phyloP scores from a whole-genome alignment of 2,113 vertebrate species.

The Syngnathus scovelli region DNA sequence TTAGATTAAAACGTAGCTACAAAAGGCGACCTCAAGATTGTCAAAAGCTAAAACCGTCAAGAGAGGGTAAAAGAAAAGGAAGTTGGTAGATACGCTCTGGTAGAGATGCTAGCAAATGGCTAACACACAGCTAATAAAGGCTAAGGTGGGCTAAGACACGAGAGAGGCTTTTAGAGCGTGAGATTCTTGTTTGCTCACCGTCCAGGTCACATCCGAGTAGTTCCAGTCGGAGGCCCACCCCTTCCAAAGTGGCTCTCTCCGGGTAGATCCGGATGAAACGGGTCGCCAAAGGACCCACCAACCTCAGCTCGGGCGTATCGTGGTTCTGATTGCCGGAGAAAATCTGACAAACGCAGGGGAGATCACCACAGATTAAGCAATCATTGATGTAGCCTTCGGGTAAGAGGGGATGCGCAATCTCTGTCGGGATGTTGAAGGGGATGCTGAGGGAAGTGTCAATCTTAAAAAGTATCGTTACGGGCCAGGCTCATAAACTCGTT shows the following conservation, averaged over 20 bases:
- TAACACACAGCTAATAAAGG: neutral
- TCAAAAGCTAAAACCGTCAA: too few relatives aligned
- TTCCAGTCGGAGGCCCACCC: slow-evolving; percentile 89
- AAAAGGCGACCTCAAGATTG: too few relatives aligned
- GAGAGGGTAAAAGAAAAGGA: too few relatives aligned
- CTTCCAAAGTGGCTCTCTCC: slow-evolving; percentile 80
- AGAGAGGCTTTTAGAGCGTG: neutral
- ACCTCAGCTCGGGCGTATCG: slow-evolving; percentile 86
- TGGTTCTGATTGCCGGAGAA: slow-evolving; percentile 93
- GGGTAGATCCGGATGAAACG: slow-evolving; percentile 88
- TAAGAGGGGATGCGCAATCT: neutral
- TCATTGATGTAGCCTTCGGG: neutral
- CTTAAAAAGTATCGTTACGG: neutral
- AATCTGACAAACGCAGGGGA: slow-evolving; percentile 61
- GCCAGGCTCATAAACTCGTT: neutral
- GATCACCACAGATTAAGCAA: neutral
- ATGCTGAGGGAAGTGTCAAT: neutral
- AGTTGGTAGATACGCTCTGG: too few relatives aligned
- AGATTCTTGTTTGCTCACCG: slow-evolving; percentile 64
- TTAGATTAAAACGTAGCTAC: too few relatives aligned
- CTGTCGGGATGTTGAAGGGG: neutral
- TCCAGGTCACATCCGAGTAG: slow-evolving; percentile 89
- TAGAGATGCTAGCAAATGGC: neutral
- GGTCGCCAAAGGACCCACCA: slow-evolving; percentile 74
- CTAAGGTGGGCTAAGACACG: neutral